Conservation (phyloP, 2,888 invertebrate species). For the Drosophila paracracens region DNA sequence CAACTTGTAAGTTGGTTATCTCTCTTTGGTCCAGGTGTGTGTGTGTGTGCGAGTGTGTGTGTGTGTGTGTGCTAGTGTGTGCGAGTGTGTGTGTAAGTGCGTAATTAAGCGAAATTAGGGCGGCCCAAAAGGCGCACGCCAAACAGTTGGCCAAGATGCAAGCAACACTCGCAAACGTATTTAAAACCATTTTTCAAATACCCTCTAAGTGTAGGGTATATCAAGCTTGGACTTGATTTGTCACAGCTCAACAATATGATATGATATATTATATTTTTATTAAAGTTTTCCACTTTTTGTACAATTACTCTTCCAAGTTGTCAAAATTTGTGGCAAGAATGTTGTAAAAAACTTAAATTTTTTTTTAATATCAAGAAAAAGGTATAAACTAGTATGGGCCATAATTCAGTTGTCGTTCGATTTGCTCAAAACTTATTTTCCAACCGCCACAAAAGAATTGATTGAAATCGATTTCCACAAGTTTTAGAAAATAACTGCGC, state of each 20-base stretch:
- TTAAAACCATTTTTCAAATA: slow-evolving; percentile 11
- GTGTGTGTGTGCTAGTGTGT: slow-evolving; percentile 13
- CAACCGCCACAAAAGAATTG: neutral
- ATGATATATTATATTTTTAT: neutral
- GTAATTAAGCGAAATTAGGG: slow-evolving; percentile 81
- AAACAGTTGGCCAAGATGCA: slow-evolving; percentile 43
- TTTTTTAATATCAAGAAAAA: neutral
- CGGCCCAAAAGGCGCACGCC: slow-evolving; percentile 63
- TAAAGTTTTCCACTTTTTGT: rapidly evolving
- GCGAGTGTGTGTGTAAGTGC: slow-evolving; percentile 36
- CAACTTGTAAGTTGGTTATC: slow-evolving; percentile 50
- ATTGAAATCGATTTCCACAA: neutral
- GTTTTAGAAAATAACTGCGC: neutral
- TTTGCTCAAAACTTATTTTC: neutral
- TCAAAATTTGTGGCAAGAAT: neutral
- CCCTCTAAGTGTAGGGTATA: slow-evolving; percentile 26
- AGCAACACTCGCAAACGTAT: slow-evolving; percentile 22
- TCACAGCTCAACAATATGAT: neutral
- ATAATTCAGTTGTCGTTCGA: neutral
- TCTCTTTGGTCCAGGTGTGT: slow-evolving; percentile 4
- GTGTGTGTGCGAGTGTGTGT: slow-evolving; percentile 12
- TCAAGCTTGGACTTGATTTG: rapidly evolving
- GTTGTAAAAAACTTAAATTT: neutral
- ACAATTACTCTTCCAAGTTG: neutral
- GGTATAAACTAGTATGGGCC: neutral